phyloP scores from a whole-genome alignment of 2,113 vertebrate genomes.

The Nymphicus hollandicus region DNA sequence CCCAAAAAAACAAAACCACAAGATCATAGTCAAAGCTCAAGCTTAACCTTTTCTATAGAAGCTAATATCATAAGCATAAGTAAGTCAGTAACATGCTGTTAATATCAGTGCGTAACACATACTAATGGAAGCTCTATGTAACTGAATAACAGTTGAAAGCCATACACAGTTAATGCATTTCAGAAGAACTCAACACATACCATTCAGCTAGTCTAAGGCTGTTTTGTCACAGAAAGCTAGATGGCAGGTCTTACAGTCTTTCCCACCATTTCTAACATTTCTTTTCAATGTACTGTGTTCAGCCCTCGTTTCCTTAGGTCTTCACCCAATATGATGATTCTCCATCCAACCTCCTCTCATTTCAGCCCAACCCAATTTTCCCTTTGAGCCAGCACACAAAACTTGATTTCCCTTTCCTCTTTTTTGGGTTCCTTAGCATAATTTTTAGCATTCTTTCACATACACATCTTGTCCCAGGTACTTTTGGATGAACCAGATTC shows the following conservation, averaged over 20 bases:
- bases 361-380: background rate
- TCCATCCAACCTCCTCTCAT: background rate
- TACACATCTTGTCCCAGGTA: rapidly evolving
- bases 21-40: background rate
- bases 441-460: background rate
- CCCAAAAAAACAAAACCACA: background rate
- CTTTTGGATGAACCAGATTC: background rate
- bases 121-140: background rate
- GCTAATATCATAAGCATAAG: background rate
- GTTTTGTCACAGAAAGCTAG: background rate
- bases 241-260: background rate
- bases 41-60: background rate
- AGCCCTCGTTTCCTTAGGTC: background rate
- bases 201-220: background rate
- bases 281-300: background rate
- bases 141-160: background rate
- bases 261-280: background rate
- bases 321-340: background rate
- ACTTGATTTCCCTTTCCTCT: background rate
- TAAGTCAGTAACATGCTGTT: background rate
- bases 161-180: background rate
- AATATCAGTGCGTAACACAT: background rate
- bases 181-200: background rate
- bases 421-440: background rate
- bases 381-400: background rate